Conservation (phyloP, 2,888 invertebrate genomes). For the Mimachlamys varia region DNA sequence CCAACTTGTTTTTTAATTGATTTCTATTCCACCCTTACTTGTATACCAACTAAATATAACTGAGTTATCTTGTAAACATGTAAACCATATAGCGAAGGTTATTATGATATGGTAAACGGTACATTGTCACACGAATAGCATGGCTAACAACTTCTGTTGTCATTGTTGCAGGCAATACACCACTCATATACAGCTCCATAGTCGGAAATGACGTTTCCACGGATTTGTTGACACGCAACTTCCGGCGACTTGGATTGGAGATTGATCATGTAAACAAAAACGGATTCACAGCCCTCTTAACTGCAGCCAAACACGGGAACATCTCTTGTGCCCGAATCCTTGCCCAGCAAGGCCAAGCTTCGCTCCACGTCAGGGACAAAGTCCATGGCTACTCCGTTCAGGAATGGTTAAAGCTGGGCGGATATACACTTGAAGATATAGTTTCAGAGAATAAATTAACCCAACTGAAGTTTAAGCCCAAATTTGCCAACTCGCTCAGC, state of each 20-base stretch:
- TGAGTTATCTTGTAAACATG: too few species aligned
- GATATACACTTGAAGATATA: constrained; percentile 74
- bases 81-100: too few species aligned
- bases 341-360: constrained; percentile 76
- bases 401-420: constrained; percentile 75
- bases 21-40: too few species aligned
- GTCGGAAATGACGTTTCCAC: constrained; percentile 78
- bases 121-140: too few species aligned
- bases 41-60: too few species aligned
- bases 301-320: constrained; percentile 76
- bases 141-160: too few species aligned
- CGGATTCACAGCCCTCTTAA: constrained; percentile 77
- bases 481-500: constrained; percentile 6
- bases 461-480: constrained; percentile 53
- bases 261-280: constrained; percentile 77
- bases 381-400: constrained; percentile 71
- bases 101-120: too few species aligned
- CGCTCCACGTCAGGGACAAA: constrained; percentile 69
- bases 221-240: constrained; percentile 76
- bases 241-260: constrained; percentile 77
- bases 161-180: constrained; percentile 75
- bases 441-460: constrained; percentile 54
- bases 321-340: constrained; percentile 77
- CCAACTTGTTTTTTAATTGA: too few species aligned
- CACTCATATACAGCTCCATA: constrained; percentile 76